phyloP scores from a whole-genome alignment of 2,113 vertebrate species.

The Scatophagus argus region DNA sequence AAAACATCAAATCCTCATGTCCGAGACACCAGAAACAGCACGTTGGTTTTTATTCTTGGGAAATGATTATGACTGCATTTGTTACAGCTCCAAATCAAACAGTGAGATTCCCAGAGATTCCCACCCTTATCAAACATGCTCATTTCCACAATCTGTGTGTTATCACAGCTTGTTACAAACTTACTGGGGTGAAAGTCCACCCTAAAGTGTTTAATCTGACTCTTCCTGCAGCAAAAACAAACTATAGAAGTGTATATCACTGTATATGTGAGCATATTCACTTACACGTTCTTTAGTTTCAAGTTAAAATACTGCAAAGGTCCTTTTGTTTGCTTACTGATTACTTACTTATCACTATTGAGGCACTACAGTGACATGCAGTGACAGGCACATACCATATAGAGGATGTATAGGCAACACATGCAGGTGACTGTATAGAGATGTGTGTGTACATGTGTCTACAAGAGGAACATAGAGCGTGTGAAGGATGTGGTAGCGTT shows the following conservation, averaged over 20 bases:
- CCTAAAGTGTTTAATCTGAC: neutral
- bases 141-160: neutral
- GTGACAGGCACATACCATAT: neutral
- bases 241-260: neutral
- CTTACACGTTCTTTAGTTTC: neutral
- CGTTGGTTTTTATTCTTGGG: too few relatives aligned
- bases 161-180: neutral
- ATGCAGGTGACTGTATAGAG: neutral
- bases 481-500: constrained; percentile 45
- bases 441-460: neutral
- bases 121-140: neutral
- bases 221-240: neutral
- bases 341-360: too few relatives aligned
- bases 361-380: neutral
- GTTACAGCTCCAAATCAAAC: neutral
- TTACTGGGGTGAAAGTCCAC: neutral
- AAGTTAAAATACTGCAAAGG: neutral
- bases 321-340: neutral
- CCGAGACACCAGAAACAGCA: neutral
- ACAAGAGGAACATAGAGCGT: neutral
- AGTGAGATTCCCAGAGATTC: neutral
- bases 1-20: neutral
- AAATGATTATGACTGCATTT: neutral
- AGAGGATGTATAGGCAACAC: neutral
- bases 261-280: neutral